phyloP scores from a whole-genome alignment of 2,113 vertebrate species.

The Larimichthys crocea region DNA sequence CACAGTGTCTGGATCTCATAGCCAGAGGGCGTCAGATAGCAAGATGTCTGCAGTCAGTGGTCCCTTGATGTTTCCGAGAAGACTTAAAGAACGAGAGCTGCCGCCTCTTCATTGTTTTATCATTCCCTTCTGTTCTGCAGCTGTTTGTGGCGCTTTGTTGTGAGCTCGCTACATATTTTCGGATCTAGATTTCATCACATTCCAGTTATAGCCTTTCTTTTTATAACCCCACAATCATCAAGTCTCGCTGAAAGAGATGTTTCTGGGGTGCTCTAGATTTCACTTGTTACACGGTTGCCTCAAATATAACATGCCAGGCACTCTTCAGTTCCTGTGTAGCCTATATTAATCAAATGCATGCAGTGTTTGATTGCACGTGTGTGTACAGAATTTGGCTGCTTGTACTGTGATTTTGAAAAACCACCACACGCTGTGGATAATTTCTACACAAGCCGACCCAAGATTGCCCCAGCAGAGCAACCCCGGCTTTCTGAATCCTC shows the following conservation, averaged over 20 bases:
- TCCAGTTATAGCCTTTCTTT: constrained; percentile 18
- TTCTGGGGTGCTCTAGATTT: constrained; percentile 6
- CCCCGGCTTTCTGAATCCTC: constrained; percentile 16
- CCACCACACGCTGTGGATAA: constrained; percentile 16
- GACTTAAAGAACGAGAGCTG: not conserved
- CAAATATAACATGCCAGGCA: not conserved
- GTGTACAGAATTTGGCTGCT: not conserved
- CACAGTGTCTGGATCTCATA: not conserved
- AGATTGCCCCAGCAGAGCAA: constrained; percentile 7
- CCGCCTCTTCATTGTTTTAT: not conserved
- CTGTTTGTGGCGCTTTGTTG: not conserved
- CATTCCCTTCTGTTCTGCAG: not conserved
- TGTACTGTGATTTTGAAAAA: constrained; percentile 3
- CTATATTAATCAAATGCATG: not conserved
- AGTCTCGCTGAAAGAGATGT: not conserved
- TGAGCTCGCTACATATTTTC: not conserved
- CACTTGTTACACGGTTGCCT: not conserved
- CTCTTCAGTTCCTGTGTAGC: not conserved
- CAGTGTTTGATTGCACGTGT: not conserved
- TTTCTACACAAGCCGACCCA: constrained; percentile 22
- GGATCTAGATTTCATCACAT: constrained; percentile 3
- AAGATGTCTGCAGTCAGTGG: constrained; percentile 1
- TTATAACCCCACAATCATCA: not conserved
- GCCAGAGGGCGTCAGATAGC: constrained; percentile 51
- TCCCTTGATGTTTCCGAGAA: not conserved